phyloP scores from a whole-genome alignment of 2,797 vertebrate genomes.

The Setipinna tenuifilis region DNA sequence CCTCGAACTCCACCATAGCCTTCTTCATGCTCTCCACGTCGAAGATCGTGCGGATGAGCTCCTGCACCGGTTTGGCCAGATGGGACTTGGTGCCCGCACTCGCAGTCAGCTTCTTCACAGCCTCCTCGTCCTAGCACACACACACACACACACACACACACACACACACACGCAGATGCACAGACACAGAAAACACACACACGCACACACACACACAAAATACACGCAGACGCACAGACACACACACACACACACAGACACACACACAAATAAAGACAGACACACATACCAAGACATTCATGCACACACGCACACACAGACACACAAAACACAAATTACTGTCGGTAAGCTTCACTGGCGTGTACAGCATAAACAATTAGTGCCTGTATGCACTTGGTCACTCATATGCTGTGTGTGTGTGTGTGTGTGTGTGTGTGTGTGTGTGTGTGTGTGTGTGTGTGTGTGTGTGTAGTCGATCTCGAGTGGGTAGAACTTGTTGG shows the following conservation, averaged over 20 bases:
- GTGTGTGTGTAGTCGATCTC: slow-evolving; percentile 88
- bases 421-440: slow-evolving; percentile 6
- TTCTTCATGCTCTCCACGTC: slow-evolving; percentile 99
- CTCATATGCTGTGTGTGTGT: slow-evolving; percentile 64
- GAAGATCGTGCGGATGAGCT: slow-evolving; percentile 95
- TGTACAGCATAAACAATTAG: not conserved
- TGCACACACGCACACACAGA: not conserved
- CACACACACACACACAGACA: not conserved
- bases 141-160: slow-evolving; percentile 19
- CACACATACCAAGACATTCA: not conserved
- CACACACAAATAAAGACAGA: no score
- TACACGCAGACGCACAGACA: not conserved
- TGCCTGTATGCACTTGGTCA: not conserved
- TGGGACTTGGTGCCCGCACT: slow-evolving; percentile 88
- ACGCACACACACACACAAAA: not conserved
- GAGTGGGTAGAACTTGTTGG: slow-evolving; percentile 96
- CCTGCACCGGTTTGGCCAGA: slow-evolving; percentile 88
- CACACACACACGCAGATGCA: not conserved
- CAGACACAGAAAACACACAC: not conserved
- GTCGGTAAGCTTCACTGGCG: no score
- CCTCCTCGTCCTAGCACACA: slow-evolving; percentile 89
- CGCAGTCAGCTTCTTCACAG: slow-evolving; percentile 88
- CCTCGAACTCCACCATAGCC: slow-evolving; percentile 99
- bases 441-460: not conserved
- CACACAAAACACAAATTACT: not conserved